These are phyloP conservation scores for Lamellibrachia satsuma DNA, from an alignment of 2,888 invertebrate genomes.

Conservation along the genomic window DNA sequence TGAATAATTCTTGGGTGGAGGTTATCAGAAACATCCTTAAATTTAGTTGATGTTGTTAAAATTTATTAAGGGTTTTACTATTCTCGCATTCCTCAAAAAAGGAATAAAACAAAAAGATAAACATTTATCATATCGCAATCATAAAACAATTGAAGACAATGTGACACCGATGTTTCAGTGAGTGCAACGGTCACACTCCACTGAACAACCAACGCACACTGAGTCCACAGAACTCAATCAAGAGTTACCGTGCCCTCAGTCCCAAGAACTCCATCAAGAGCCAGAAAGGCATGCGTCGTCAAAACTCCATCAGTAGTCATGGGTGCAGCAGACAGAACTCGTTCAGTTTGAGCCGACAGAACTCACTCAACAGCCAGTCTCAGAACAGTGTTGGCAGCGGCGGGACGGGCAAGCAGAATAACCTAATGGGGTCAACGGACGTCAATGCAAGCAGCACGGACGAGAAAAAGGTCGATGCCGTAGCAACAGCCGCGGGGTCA, in stretches of 20 bases:
- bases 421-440: conserved; percentile 35
- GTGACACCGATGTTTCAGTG: conserved; percentile 64
- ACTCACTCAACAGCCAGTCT: conserved; percentile 50
- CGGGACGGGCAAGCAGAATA: conserved; percentile 28
- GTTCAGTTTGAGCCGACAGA: conserved; percentile 30
- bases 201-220: conserved; percentile 66
- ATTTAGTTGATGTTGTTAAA: neutral
- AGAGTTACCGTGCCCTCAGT: conserved; percentile 64
- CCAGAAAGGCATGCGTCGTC: conserved; percentile 51
- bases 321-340: conserved; percentile 57
- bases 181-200: conserved; percentile 71
- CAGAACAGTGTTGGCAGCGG: neutral
- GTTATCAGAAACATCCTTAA: too few species aligned
- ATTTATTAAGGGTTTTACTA: neutral
- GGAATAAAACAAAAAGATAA: neutral
- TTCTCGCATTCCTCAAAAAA: neutral
- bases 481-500: conserved; percentile 37
- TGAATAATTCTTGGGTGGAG: neutral
- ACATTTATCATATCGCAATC: neutral
- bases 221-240: conserved; percentile 79
- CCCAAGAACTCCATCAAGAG: conserved; percentile 52
- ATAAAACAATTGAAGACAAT: neutral
- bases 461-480: neutral
- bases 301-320: conserved; percentile 61
- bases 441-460: conserved; percentile 37